Evolutionary conservation across 2,888 invertebrate species (phyloP).

Genomic region (Nephrotoma flavescens): DNA sequence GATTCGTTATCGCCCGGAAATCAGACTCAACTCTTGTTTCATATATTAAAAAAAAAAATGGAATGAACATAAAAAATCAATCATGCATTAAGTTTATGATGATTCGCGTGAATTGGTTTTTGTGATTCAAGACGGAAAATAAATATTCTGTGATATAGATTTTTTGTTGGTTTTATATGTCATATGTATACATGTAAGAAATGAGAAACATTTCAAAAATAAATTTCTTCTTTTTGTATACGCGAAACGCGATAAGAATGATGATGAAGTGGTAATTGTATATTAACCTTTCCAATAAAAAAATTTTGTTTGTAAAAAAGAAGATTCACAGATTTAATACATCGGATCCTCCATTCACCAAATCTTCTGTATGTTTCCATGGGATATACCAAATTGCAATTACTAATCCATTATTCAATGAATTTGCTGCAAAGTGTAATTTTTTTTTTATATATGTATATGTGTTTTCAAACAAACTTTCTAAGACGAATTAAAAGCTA

Average conservation of each 20-base stretch:
- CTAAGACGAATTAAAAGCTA: background rate
- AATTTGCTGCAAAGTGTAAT: background rate
- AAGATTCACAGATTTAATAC: background rate
- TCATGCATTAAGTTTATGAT: background rate
- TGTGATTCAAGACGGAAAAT: background rate
- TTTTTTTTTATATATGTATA: background rate
- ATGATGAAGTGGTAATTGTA: background rate
- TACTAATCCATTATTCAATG: background rate
- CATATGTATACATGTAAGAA: background rate
- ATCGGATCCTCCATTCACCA: background rate
- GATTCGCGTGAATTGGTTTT: background rate
- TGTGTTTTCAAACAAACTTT: background rate
- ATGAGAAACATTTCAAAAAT: background rate
- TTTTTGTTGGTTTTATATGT: background rate
- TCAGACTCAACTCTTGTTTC: background rate
- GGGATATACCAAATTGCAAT: background rate
- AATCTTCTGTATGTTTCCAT: background rate
- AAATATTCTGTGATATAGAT: background rate
- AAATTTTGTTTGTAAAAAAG: background rate
- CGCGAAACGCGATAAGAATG: background rate
- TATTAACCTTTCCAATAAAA: background rate
- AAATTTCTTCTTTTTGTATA: background rate
- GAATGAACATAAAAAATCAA: background rate
- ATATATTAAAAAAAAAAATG: background rate
- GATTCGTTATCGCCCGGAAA: background rate